A percentile compares a stretch with the other conserved stretches of the same genome.
Evolutionary conservation across 2,113 vertebrate genomes (phyloP).

Genomic region (Nothocercus julius): DNA sequence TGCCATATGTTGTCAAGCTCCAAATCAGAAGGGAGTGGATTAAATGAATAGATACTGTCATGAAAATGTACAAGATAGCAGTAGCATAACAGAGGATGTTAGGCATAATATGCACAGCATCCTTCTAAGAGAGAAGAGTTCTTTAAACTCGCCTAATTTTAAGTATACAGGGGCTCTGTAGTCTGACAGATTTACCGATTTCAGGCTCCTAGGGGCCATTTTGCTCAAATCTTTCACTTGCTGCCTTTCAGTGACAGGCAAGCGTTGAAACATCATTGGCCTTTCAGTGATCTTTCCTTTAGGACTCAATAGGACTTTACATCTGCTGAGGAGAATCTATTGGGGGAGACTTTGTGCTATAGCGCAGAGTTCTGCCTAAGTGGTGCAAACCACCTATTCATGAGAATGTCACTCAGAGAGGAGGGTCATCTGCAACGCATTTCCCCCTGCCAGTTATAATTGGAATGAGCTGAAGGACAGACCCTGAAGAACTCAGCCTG

Average conservation of each 20-base stretch:
- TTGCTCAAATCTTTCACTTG: slow-evolving; percentile 45
- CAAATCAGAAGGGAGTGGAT: slow-evolving; percentile 31
- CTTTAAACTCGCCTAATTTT: slow-evolving; percentile 52
- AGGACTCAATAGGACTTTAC: slow-evolving; percentile 56
- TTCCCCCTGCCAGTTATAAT: slow-evolving; percentile 32
- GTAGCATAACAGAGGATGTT: slow-evolving; percentile 20
- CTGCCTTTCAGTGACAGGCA: slow-evolving; percentile 56
- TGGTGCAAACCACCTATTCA: slow-evolving; percentile 39
- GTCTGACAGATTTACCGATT: slow-evolving; percentile 54
- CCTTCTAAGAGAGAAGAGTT: slow-evolving; percentile 38
- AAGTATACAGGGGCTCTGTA: slow-evolving; percentile 19
- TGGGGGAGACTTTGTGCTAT: slow-evolving; percentile 43
- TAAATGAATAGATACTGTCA: slow-evolving; percentile 61
- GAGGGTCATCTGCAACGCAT: slow-evolving; percentile 33
- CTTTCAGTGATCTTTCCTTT: slow-evolving; percentile 51
- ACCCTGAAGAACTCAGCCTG: background rate
- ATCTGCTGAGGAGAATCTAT: background rate
- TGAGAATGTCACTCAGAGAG: slow-evolving; percentile 7
- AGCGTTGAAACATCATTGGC: slow-evolving; percentile 20
- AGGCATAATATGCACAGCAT: background rate
- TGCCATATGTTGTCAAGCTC: slow-evolving; percentile 62
- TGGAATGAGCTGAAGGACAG: slow-evolving; percentile 31
- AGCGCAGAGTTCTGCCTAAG: slow-evolving; percentile 36
- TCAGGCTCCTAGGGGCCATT: slow-evolving; percentile 13
- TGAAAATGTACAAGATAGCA: background rate